A percentile compares a stretch with the other conserved stretches of the same genome.
Evolutionary conservation across 2,888 invertebrate species (phyloP).

Genomic region (Ecdyonurus torrentis): DNA sequence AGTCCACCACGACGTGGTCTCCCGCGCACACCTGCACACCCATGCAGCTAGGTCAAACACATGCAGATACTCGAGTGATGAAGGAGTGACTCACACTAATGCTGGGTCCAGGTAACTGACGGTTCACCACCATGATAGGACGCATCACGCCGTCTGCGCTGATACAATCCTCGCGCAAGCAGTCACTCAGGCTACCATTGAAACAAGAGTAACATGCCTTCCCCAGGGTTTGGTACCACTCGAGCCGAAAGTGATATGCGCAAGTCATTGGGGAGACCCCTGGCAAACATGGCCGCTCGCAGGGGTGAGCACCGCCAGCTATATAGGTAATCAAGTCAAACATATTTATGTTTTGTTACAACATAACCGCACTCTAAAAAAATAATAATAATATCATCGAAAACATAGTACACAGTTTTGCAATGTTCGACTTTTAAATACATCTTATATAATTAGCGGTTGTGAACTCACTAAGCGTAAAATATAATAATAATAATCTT

Average conservation of each 20-base stretch:
- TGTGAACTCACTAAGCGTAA: no score
- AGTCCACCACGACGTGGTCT: constrained; percentile 69
- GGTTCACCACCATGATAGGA: constrained; percentile 60
- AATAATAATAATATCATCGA: no score
- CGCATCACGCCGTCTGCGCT: constrained; percentile 65
- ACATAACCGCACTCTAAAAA: no score
- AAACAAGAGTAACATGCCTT: constrained; percentile 82
- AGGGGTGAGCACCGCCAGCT: constrained; percentile 30
- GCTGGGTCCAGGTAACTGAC: constrained; percentile 73
- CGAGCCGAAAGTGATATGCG: constrained; percentile 53
- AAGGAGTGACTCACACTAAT: constrained; percentile 43
- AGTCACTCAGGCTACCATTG: constrained; percentile 46
- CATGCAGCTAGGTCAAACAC: background rate
- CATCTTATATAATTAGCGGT: no score
- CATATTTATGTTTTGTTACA: no score
- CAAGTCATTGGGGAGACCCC: constrained; percentile 46
- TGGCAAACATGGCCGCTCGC: constrained; percentile 45
- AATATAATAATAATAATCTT: no score
- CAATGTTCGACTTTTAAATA: no score
- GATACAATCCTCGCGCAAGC: constrained; percentile 61
- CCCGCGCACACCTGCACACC: constrained; percentile 59
- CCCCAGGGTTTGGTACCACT: constrained; percentile 72
- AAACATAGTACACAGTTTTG: no score
- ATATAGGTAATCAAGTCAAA: no score
- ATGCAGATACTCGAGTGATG: background rate